Base-by-base conservation (phyloP, 1,140 invertebrate species). In the Prorops nasuta region DNA sequence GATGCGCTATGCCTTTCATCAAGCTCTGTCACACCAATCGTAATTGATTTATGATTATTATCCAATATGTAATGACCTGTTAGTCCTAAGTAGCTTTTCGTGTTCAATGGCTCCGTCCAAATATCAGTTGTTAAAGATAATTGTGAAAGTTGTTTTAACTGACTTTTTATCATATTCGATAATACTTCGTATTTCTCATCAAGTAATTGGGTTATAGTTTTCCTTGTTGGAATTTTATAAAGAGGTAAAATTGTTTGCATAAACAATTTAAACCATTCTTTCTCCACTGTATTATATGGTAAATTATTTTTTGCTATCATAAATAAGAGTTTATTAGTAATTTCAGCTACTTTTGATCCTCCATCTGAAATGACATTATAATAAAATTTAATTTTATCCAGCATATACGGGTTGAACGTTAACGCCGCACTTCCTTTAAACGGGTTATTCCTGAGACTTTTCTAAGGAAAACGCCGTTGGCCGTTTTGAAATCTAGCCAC, bases 241-340 rank as follows among this genome's bases (percentile, higher is more conserved):
- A 67, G 60, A n/a, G 71, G 70, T 19, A 60, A 67, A 47, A 54
- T 40, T 31, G 51, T 51, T 66, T 71, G 74, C 44, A 76, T 60
- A 1, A 75, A 44, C 57, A 63, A 56, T 10, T 47, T 21, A 45
- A 79, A 78, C 12, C 74, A 74, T 54, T 69, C 62, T 49, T 72
- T 69, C 56, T 77, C 69, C 22, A 77, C 69, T 10, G 69, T 58
- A 39, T 48, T 46, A 43, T 75, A 67, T 38, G 76, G 72, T 42
- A 70, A 51, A 60, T 64, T 49, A 37, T 74, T 72, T 58, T 66
- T 71, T 43, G 64, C 69, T 2, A 74, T 64, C 65, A 78, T 71
- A 22, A 51, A 69, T n/a, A 67, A 15, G 14, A 65, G 53, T 14
- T 34, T 40, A 54, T 67, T 57, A 4, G 52, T 60, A 15, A 67